phyloP scores from a whole-genome alignment of 2,888 invertebrate genomes.

The Neuroscelio doddi region DNA sequence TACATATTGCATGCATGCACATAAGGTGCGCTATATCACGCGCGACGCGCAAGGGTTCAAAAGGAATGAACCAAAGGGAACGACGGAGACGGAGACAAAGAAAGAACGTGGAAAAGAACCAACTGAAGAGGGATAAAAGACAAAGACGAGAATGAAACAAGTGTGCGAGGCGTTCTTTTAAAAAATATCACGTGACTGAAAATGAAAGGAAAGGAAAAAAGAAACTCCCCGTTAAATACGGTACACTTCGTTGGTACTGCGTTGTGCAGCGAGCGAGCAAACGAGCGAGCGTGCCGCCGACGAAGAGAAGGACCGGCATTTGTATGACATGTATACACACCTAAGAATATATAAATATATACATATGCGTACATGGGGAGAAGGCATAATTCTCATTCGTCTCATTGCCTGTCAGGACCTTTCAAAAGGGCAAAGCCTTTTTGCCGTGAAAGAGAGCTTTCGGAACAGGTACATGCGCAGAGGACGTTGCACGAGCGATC shows the following conservation, averaged over 20 bases:
- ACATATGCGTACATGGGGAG: background rate
- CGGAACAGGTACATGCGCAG: too few relatives aligned
- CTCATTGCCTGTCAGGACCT: too few relatives aligned
- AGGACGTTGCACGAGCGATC: too few relatives aligned
- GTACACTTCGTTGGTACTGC: background rate
- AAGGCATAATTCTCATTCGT: too few relatives aligned
- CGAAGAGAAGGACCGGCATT: background rate
- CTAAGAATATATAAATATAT: too few relatives aligned
- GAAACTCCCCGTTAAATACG: slow-evolving; percentile 16
- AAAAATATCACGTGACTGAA: slow-evolving; percentile 5
- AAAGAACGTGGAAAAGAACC: slow-evolving; percentile 9
- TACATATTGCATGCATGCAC: slow-evolving; percentile 51
- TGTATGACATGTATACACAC: slow-evolving; percentile 1
- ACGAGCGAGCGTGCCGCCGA: too few relatives aligned
- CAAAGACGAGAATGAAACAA: slow-evolving; percentile 12
- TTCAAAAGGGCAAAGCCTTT: too few relatives aligned
- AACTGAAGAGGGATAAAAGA: slow-evolving; percentile 10
- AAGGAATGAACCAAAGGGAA: slow-evolving; percentile 18
- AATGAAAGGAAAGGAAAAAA: slow-evolving; percentile 22
- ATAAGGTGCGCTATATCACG: slow-evolving; percentile 37
- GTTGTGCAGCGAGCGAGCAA: too few relatives aligned
- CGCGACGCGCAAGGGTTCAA: slow-evolving; percentile 30
- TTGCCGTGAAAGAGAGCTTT: too few relatives aligned
- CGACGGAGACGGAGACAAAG: slow-evolving; percentile 5
- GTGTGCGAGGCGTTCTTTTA: slow-evolving; percentile 18